phyloP scores from a whole-genome alignment of 2,888 invertebrate species.

The Nemurella pictetii region DNA sequence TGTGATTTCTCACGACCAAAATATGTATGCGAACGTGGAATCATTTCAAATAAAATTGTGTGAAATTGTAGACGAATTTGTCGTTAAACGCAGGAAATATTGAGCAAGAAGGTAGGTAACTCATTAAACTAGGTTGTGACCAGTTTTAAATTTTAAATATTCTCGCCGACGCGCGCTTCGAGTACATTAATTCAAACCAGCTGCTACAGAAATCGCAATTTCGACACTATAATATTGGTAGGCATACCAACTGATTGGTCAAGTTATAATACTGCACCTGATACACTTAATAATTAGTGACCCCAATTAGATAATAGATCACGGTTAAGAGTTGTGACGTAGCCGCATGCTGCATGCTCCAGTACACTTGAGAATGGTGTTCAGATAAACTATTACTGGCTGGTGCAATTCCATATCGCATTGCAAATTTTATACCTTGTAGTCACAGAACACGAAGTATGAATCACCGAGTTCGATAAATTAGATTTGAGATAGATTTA shows the following conservation, averaged over 20 bases:
- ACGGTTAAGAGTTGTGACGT: too few species aligned
- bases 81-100: neutral
- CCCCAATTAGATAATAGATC: neutral
- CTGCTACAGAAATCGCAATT: neutral
- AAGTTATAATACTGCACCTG: neutral
- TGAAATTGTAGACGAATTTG: neutral
- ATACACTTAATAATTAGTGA: neutral
- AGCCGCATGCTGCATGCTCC: too few species aligned
- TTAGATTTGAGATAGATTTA: too few species aligned
- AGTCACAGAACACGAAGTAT: too few species aligned
- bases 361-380: too few species aligned
- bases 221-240: neutral
- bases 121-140: neutral
- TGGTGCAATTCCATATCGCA: too few species aligned
- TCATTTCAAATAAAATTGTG: too few species aligned
- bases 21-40: too few species aligned
- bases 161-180: neutral
- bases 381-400: too few species aligned
- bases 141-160: neutral
- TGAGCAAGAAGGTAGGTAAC: neutral
- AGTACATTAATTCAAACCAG: neutral
- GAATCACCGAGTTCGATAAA: too few species aligned
- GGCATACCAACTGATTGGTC: neutral
- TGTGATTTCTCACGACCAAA: too few species aligned
- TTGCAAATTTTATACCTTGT: too few species aligned